Evolutionary conservation across 1,140 invertebrate species (phyloP), one percentile per base, ranked within the genome.

Genomic region (Drosophila insularis): DNA sequence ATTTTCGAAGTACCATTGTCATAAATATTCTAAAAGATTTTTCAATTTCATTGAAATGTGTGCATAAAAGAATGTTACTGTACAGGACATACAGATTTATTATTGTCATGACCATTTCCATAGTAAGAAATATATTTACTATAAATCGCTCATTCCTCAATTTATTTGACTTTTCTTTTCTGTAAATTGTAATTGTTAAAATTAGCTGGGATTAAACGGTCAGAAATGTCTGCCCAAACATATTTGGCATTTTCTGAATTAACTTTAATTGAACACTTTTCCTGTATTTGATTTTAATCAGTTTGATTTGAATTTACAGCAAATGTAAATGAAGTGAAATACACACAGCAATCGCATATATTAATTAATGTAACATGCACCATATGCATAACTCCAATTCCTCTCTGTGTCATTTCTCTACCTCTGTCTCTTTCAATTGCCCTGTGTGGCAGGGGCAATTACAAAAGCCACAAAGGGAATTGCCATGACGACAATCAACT

Each of bases 401-500:
- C 10, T 35, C 8, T 27, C 6, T 35, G 8, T 11, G 10, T 35
- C 35, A 17, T 56, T 37, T 4, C 32, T 10, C 35, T 32, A 23
- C 27, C 27, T 59, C 14, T 27, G 32, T n/a, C 32, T 56, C 53
- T 74, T 54, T 56, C 32, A 13, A 37, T 61, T 27, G 13, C 8
- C 50, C 17, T 76, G 74, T 50, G 73, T 50, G 72, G 74, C 68
- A 65, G 13, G 39, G 74, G 46, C 60, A 77, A 77, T 77, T 70
- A 77, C 60, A 71, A 77, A 77, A 64, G 60, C 55, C 73, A 64
- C 74, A 77, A 76, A 77, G 66, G 74, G 74, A 76, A 70, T 76
- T 76, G 60, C 73, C 74, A 76, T 76, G 73, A 77, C 73, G 73
- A 76, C 73, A 77, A 77, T 77, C 74, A 76, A 64, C 74, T 77